These are phyloP conservation scores for Syndactyla subalaris DNA, from an alignment of 2,797 vertebrate genomes.

Conservation along the genomic window DNA sequence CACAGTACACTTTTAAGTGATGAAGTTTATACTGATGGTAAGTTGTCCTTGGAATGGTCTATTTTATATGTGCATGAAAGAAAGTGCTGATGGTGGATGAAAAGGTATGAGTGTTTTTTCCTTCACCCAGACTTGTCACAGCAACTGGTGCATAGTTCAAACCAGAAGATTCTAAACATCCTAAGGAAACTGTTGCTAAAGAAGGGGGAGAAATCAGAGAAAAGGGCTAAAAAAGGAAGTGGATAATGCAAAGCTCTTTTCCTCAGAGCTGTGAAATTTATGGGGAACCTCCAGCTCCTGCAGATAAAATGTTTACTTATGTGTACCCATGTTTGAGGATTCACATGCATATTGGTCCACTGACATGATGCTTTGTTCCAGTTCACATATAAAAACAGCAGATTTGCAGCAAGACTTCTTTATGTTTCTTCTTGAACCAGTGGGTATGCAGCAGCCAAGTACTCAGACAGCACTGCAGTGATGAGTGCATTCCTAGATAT, in stretches of 20 bases:
- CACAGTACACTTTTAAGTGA: background rate
- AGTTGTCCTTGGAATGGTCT: background rate
- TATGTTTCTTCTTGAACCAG: background rate
- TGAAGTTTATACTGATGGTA: background rate
- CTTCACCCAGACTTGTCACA: background rate
- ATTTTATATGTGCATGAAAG: background rate
- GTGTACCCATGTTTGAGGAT: background rate
- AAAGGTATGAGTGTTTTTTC: background rate
- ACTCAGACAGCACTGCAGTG: background rate
- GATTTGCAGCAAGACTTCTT: background rate
- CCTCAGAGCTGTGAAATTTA: background rate
- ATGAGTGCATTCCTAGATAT: background rate
- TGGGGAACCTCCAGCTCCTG: background rate
- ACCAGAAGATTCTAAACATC: background rate
- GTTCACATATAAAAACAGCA: rapidly evolving
- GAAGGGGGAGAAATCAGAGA: background rate
- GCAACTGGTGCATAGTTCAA: background rate
- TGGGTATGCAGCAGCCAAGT: background rate
- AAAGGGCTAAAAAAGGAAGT: background rate
- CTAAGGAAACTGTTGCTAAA: background rate
- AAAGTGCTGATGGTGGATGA: background rate
- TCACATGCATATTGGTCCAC: background rate
- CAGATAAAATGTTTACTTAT: background rate
- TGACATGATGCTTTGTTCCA: background rate
- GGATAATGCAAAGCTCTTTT: background rate